These are phyloP conservation scores for Catharus bicknelli DNA, from an alignment of 2,113 vertebrate genomes.

Conservation along the genomic window DNA sequence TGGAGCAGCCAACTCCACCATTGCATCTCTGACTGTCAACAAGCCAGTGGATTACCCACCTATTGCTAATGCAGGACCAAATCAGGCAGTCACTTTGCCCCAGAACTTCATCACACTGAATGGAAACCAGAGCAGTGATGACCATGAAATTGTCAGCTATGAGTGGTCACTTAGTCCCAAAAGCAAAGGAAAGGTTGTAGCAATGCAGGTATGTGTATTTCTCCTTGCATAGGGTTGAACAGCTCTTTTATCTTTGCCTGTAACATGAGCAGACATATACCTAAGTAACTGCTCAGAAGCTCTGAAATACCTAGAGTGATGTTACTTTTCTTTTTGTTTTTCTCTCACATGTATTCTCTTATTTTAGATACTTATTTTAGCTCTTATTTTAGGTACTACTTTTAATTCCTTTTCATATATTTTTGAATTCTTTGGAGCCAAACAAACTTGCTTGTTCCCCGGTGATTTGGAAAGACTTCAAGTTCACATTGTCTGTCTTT, in stretches of 20 bases:
- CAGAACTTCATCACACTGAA: conserved; percentile 75
- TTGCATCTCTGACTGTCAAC: conserved; percentile 70
- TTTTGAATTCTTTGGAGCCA: neutral
- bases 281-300: neutral
- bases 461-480: neutral
- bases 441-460: neutral
- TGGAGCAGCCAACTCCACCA: conserved; percentile 74
- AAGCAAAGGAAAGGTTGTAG: conserved; percentile 73
- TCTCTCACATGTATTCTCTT: neutral
- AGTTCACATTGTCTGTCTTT: neutral
- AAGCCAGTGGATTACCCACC: conserved; percentile 71
- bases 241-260: neutral
- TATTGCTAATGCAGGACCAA: conserved; percentile 72
- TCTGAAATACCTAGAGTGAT: neutral
- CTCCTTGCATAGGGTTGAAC: neutral
- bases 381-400: neutral
- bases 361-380: neutral
- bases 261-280: neutral
- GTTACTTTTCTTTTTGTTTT: neutral
- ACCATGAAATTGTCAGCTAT: conserved; percentile 76
- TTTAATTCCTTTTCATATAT: neutral
- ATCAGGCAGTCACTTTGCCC: conserved; percentile 77
- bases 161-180: conserved; percentile 77
- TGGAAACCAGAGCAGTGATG: conserved; percentile 81
- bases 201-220: conserved; percentile 72